Evolutionary conservation across 2,113 vertebrate genomes (phyloP).

Genomic region (Pseudorasbora parva): DNA sequence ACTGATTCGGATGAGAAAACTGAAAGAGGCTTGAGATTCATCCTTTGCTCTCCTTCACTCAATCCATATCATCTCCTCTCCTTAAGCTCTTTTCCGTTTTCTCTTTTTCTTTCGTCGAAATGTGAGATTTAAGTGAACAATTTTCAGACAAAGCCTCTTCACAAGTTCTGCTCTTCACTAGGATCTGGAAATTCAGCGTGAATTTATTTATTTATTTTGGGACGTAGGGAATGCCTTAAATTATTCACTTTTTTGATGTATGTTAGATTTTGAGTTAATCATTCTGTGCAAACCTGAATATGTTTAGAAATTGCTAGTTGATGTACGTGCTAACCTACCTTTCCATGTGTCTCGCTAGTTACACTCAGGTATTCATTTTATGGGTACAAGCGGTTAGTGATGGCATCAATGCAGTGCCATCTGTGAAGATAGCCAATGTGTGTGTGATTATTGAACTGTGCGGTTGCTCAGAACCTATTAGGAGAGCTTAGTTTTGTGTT

Average conservation of each 20-base stretch:
- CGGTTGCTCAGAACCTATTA: constrained; percentile 25
- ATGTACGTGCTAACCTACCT: constrained; percentile 30
- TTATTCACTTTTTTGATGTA: neutral
- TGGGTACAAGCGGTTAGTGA: constrained; percentile 39
- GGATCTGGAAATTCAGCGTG: constrained; percentile 31
- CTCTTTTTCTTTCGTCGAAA: constrained; percentile 25
- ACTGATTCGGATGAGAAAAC: constrained; percentile 78
- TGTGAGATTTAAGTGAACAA: constrained; percentile 37
- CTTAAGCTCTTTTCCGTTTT: constrained; percentile 41
- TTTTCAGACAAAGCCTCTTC: constrained; percentile 46
- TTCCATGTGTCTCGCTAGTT: constrained; percentile 41
- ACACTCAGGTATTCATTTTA: constrained; percentile 57
- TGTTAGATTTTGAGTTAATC: constrained; percentile 28
- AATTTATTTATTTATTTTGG: constrained; percentile 45
- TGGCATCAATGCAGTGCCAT: constrained; percentile 25
- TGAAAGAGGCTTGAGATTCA: constrained; percentile 37
- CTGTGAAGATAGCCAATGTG: constrained; percentile 8
- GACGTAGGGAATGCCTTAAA: constrained; percentile 44
- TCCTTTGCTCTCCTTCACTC: constrained; percentile 50
- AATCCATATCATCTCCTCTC: constrained; percentile 46
- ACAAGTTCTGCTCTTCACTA: constrained; percentile 16
- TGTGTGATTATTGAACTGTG: constrained; percentile 8
- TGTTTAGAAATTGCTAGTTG: constrained; percentile 18
- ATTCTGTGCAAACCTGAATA: constrained; percentile 35
- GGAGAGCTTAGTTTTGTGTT: constrained; percentile 40